These are phyloP conservation scores for Ochropacha duplaris DNA, from an alignment of 2,888 invertebrate species.

Conservation along the genomic window DNA sequence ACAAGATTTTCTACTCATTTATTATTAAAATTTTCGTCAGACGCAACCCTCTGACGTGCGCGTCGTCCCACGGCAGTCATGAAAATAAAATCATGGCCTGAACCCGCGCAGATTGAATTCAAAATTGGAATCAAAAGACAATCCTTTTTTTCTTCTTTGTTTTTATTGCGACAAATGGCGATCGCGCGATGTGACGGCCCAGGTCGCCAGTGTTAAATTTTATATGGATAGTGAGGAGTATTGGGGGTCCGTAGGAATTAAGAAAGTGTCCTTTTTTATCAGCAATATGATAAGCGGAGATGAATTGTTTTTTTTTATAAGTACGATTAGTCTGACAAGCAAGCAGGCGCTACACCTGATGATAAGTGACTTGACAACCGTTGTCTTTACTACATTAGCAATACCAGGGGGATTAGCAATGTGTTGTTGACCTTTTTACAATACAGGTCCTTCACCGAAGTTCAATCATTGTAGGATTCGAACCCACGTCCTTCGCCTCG, in stretches of 20 bases:
- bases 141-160: constrained; percentile 64
- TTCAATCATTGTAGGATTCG: too few species aligned
- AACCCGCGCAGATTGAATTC: constrained; percentile 78
- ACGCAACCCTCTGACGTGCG: constrained; percentile 40
- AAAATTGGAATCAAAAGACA: constrained; percentile 80
- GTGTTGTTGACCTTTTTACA: too few species aligned
- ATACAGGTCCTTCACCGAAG: too few species aligned
- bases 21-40: constrained; percentile 65
- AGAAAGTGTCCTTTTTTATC: too few species aligned
- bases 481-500: too few species aligned
- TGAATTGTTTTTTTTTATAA: too few species aligned
- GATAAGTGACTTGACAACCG: too few species aligned
- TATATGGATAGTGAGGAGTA: constrained; percentile 56
- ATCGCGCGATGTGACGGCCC: constrained; percentile 36
- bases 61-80: constrained; percentile 69
- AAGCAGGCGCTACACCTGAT: too few species aligned
- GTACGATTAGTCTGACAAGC: too few species aligned
- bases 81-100: constrained; percentile 81
- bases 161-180: constrained; percentile 72
- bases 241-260: constrained; percentile 29
- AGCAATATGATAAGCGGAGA: too few species aligned
- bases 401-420: too few species aligned
- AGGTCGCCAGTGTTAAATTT: constrained; percentile 70
- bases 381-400: too few species aligned
- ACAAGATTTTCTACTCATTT: constrained; percentile 59